Evolutionary conservation across 2,888 invertebrate genomes (phyloP), one percentile per base, ranked within the genome.

Genomic region (Euproctis similis): DNA sequence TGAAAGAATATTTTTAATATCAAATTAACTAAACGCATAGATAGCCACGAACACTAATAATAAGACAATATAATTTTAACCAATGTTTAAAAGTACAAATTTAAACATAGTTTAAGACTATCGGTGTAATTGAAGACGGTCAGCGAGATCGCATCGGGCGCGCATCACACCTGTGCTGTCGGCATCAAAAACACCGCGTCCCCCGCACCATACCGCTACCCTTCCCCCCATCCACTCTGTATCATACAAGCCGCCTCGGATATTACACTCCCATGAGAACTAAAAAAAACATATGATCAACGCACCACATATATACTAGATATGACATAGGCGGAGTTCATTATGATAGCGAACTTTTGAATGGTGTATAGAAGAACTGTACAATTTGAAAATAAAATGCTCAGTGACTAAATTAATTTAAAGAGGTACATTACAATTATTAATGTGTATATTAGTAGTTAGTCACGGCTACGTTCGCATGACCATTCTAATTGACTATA

Each of bases 141-240:
- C 46, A 47, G 44, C 36, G 47, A 28, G 49, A 51, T 42, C 55
- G 56, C 57, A 53, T 51, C 57, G 46, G 48, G 46, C 52, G 46
- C 54, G 57, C 56, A 69, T 72, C 73, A 75, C 81, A 81, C 81
- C 80, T 80, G 78, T 75, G 74, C 59, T 60, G 59, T 48, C 60
- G 57, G 61, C 59, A 63, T 74, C 74, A 72, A 74, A 74, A 57
- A 58, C 51, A 50, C 69, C 69, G 67, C 50, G 48, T 51, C 53
- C 14, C 4, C 14, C 14, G 6, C 14, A n/a, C n/a, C n/a, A n/a
- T n/a, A n/a, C 49, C 56, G 24, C 49, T 31, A 39, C 46, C 53
- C 42, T 29, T 31, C 0, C 19, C 21, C 24, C 37, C 39, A 36
- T 45, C 46, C 43, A 53, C 45, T 43, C 42, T 37, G 53, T 64